A percentile compares a stretch with the other conserved stretches of the same genome.
phyloP scores from a whole-genome alignment of 1,140 invertebrate species.

The Heliothis virescens region DNA sequence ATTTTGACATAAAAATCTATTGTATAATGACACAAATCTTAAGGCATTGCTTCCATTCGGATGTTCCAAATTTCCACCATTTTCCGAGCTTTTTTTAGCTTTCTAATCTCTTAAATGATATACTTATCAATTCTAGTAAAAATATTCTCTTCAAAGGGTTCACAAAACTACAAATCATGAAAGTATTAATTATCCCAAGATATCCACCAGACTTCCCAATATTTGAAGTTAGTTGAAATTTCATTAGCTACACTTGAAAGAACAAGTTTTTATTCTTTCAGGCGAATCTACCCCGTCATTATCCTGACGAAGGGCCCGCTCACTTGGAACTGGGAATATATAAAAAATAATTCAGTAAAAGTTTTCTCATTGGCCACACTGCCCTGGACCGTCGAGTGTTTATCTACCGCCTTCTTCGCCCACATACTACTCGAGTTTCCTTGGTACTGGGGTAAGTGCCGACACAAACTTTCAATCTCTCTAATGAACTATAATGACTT shows the following conservation, averaged over 20 bases:
- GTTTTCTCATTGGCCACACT: conserved; percentile 93
- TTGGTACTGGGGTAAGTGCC: conserved; percentile 91
- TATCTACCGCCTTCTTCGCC: conserved; percentile 89
- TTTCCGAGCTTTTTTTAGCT: too few species aligned
- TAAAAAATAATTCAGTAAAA: conserved; percentile 92
- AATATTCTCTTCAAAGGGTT: too few species aligned
- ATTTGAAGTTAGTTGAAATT: conserved; percentile 29
- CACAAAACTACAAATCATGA: not conserved
- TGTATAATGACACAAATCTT: too few species aligned
- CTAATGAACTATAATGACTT: not conserved
- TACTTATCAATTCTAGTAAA: too few species aligned
- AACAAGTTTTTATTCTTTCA: conserved; percentile 63
- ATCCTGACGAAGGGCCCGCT: conserved; percentile 97
- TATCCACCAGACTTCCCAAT: not conserved
- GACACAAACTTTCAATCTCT: conserved; percentile 8
- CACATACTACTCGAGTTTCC: conserved; percentile 93
- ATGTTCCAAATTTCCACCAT: too few species aligned
- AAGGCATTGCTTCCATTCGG: too few species aligned
- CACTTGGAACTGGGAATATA: conserved; percentile 94
- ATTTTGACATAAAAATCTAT: too few species aligned
- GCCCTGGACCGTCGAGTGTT: conserved; percentile 94
- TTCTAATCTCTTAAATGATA: too few species aligned
- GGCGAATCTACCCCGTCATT: conserved; percentile 95
- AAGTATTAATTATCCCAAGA: too few species aligned
- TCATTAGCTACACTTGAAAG: conserved; percentile 24